These are phyloP conservation scores for Alligator mississippiensis DNA, from an alignment of 2,113 vertebrate genomes.

Conservation along the genomic window DNA sequence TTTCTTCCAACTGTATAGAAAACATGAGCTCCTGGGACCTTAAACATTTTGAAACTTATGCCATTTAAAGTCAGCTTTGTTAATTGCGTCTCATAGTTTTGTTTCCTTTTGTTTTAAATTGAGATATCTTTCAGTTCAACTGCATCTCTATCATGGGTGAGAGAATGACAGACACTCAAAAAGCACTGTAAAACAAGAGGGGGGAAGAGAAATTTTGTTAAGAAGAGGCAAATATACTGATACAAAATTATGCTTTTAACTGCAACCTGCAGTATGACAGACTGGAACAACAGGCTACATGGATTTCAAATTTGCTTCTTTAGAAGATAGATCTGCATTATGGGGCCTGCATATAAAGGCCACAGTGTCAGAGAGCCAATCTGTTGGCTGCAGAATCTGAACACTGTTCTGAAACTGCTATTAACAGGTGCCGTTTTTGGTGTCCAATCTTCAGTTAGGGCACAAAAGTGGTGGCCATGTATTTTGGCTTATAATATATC, in stretches of 20 bases:
- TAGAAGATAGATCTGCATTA: neutral
- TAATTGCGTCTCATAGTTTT: neutral
- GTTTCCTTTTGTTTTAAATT: neutral
- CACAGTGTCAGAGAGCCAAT: neutral
- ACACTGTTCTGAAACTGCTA: neutral
- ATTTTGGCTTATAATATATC: neutral
- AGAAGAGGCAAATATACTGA: neutral
- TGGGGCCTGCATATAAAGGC: neutral
- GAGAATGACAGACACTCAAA: neutral
- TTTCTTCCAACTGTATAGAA: fast-evolving
- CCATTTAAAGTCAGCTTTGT: neutral
- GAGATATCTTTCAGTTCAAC: neutral
- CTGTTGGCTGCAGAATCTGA: too few relatives aligned
- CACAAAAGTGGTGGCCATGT: neutral
- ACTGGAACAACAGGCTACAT: neutral
- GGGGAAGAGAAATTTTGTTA: neutral
- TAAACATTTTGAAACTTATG: neutral
- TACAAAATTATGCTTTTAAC: neutral
- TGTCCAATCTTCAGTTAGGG: neutral
- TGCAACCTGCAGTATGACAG: neutral
- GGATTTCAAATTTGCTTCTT: neutral
- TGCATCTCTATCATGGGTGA: neutral
- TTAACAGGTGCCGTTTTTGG: neutral
- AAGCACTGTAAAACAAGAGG: neutral
- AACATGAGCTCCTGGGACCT: neutral